These are phyloP conservation scores for Sinocyclocheilus anophthalmus DNA, from an alignment of 2,113 vertebrate genomes.

Conservation along the genomic window DNA sequence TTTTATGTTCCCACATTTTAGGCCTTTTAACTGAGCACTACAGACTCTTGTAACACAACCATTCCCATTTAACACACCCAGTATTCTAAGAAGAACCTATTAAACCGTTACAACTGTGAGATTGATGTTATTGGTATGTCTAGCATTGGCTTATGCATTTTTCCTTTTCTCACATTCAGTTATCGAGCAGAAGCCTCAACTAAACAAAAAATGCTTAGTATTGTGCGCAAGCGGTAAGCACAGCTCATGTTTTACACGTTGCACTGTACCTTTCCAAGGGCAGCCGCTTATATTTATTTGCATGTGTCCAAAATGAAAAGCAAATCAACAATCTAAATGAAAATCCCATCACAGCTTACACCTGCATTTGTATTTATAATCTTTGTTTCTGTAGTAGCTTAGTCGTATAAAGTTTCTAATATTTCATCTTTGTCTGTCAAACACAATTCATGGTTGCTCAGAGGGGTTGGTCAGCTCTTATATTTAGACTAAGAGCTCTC, in stretches of 20 bases:
- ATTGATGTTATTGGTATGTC: conserved; percentile 51
- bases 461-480: neutral
- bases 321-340: conserved; percentile 39
- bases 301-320: conserved; percentile 45
- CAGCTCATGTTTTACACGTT: conserved; percentile 58
- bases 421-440: conserved; percentile 30
- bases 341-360: conserved; percentile 32
- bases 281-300: conserved; percentile 51
- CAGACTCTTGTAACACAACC: conserved; percentile 21
- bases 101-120: conserved; percentile 40
- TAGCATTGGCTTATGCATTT: conserved; percentile 57
- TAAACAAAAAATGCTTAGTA: conserved; percentile 81
- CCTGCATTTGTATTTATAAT: conserved; percentile 16
- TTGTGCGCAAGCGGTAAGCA: conserved; percentile 81
- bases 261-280: conserved; percentile 53
- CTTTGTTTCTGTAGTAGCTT: neutral
- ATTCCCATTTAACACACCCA: conserved; percentile 5
- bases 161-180: conserved; percentile 77
- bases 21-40: neutral
- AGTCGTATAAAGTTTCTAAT: neutral
- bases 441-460: conserved; percentile 20
- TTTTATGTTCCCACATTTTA: neutral
- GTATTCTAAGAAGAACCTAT: conserved; percentile 11
- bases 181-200: conserved; percentile 77
- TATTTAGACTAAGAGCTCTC: neutral